Evolutionary conservation across 2,797 vertebrate species (phyloP).

Genomic region (Enteromius unitaeniatus): DNA sequence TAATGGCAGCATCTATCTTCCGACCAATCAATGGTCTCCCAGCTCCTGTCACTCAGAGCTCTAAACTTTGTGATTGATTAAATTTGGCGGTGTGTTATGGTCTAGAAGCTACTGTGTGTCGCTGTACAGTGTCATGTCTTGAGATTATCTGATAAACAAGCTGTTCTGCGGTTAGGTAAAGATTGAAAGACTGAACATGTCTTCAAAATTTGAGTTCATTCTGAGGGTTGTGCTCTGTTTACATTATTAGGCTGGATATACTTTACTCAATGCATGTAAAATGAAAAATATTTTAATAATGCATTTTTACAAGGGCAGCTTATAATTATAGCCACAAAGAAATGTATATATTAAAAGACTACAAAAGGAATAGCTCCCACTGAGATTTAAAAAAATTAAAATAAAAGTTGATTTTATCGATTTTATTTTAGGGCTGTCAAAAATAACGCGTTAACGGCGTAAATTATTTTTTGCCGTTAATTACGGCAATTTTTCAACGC

Average conservation of each 20-base stretch:
- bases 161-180: slow-evolving; percentile 2
- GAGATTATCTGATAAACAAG: slow-evolving; percentile 14
- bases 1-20: slow-evolving; percentile 62
- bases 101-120: slow-evolving; percentile 25
- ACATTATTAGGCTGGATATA: not conserved
- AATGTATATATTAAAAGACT: not conserved
- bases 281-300: not conserved
- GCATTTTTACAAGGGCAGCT: not conserved
- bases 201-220: not conserved
- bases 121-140: not conserved
- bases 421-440: too few relatives aligned
- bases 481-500: too few relatives aligned
- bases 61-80: slow-evolving; percentile 43
- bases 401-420: too few relatives aligned
- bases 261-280: not conserved
- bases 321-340: not conserved
- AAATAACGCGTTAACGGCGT: too few relatives aligned
- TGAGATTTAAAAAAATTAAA: not conserved
- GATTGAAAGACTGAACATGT: not conserved
- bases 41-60: slow-evolving; percentile 47
- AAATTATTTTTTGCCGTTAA: too few relatives aligned
- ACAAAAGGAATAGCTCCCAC: not conserved
- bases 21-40: slow-evolving; percentile 58
- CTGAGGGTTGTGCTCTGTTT: not conserved
- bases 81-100: slow-evolving; percentile 34